Conservation (phyloP, 2,113 vertebrate genomes). For the Silurus asotus region DNA sequence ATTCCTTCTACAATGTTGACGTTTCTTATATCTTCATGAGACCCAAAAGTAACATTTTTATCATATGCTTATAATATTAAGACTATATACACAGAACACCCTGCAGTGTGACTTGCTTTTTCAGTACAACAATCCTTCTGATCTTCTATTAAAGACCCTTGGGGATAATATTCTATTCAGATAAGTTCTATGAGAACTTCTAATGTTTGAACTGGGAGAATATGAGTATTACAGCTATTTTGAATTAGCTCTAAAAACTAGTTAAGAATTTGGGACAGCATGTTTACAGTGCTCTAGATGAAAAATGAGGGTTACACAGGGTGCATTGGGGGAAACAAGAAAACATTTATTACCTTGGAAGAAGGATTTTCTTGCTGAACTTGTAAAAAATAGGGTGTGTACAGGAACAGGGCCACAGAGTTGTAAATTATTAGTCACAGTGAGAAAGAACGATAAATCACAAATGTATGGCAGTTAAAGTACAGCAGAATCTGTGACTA, state of each 20-base stretch:
- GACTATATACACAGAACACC: neutral
- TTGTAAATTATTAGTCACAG: constrained; percentile 10
- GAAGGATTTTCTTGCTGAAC: constrained; percentile 24
- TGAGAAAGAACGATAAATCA: constrained; percentile 12
- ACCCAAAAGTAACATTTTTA: neutral
- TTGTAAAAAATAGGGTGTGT: constrained; percentile 25
- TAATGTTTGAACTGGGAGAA: neutral
- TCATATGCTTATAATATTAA: neutral
- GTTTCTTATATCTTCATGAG: neutral
- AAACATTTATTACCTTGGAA: neutral
- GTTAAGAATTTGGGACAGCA: neutral
- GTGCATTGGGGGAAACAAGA: neutral
- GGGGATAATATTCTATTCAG: no score
- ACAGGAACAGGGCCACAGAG: neutral
- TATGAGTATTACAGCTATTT: neutral
- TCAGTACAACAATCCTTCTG: neutral
- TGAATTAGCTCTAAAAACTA: neutral
- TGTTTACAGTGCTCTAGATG: neutral
- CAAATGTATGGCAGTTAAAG: neutral
- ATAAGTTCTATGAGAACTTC: no score
- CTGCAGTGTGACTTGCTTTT: neutral
- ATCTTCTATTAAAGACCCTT: no score
- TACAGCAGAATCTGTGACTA: neutral
- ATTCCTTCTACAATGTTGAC: neutral
- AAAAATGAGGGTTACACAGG: neutral